Evolutionary conservation across 2,113 vertebrate genomes (phyloP), one percentile per base, ranked within the genome.

Genomic region (Gnathonemus longibarbis): DNA sequence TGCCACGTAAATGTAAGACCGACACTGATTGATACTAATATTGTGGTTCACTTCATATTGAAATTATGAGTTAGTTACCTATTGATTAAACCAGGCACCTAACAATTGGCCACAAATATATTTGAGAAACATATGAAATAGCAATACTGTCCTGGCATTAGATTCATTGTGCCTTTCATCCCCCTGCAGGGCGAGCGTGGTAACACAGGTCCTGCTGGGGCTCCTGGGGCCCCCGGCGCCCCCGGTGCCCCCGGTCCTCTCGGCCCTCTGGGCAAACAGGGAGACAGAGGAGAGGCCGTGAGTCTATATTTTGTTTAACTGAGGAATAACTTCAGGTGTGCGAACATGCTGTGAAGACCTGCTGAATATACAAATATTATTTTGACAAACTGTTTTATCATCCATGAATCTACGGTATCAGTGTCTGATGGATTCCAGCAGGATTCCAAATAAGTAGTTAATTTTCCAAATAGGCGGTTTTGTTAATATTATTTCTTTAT

Each of bases 231-330:
- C 90, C 97, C 98, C 0, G 98, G 98, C 0, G 85, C 97, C 62
- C 97, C 98, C 3, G 98, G 98, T 0, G 93, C 97, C 89, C 96
- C 98, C 0, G 98, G 98, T 52, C 97, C 98, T 0, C 96, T 98
- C 0, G 98, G 98, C 93, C 98, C 98, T 87, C 96, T 97, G 0
- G 98, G 98, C 90, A 99, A 99, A 94, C 98, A 99, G 92, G 98
- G 98, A 96, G 97, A 99, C 93, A 95, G 98, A 96, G 98, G 98
- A 94, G 98, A 99, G 93, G 77, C 96, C 91, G 98, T 99, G 93
- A 98, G 98, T 95, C 89, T 19, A 48, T 42, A n/a, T 49, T 45
- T 88, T 27, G 15, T 48, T 11, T 21, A 84, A 31, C n/a, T 70
- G 62, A 31, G n/a, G 3, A 31, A 84, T 48, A 24, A 84, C 83